Evolutionary conservation across 2,797 vertebrate genomes (phyloP).

Genomic region (Siniperca undulata): DNA sequence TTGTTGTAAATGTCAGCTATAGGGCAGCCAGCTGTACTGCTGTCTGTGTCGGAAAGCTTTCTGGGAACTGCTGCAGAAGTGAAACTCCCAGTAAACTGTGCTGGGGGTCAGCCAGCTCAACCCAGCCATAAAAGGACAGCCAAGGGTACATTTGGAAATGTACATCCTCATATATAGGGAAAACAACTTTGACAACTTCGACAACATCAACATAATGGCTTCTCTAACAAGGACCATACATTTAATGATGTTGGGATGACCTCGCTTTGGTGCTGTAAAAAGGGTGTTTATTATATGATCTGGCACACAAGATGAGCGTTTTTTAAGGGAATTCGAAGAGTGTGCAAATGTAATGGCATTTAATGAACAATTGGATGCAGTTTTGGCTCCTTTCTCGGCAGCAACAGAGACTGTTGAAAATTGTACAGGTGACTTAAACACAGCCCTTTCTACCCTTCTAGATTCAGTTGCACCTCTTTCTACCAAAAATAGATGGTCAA

Average conservation of each 20-base stretch:
- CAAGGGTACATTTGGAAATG: slow-evolving; percentile 49
- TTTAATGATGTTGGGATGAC: slow-evolving; percentile 63
- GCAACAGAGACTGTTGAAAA: too few relatives aligned
- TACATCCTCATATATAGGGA: slow-evolving; percentile 43
- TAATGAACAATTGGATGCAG: too few relatives aligned
- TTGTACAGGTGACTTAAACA: too few relatives aligned
- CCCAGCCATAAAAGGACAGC: slow-evolving; percentile 66
- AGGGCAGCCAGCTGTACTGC: slow-evolving; percentile 31
- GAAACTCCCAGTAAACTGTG: slow-evolving; percentile 75
- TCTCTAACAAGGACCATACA: slow-evolving; percentile 57
- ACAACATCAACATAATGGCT: slow-evolving; percentile 41
- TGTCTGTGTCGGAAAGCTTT: slow-evolving; percentile 65
- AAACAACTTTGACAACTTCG: slow-evolving; percentile 52
- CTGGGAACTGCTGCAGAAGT: slow-evolving; percentile 73
- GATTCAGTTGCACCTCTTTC: too few relatives aligned
- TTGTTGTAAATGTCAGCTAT: slow-evolving; percentile 52
- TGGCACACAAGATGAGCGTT: slow-evolving; percentile 52
- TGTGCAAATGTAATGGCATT: too few relatives aligned
- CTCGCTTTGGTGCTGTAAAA: slow-evolving; percentile 59
- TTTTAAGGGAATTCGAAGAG: slow-evolving; percentile 42
- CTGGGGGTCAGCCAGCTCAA: slow-evolving; percentile 63
- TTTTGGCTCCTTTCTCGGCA: too few relatives aligned
- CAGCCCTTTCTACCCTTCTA: too few relatives aligned
- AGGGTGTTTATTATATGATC: slow-evolving; percentile 68
- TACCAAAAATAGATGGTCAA: too few relatives aligned